These are phyloP conservation scores for Dynastes grantii DNA, from an alignment of 2,888 invertebrate genomes.

Conservation along the genomic window DNA sequence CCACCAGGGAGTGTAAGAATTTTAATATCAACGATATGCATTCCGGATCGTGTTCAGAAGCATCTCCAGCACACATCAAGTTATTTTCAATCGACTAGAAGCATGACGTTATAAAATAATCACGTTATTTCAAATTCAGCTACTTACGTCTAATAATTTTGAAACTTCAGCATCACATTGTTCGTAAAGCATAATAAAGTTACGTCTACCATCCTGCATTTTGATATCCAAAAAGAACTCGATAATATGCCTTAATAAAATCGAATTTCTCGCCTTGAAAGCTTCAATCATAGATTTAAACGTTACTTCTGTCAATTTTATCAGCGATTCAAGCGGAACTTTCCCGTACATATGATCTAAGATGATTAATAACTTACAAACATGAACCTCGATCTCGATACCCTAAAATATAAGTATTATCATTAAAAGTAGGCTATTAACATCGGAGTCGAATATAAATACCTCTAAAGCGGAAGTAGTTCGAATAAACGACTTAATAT, in stretches of 20 bases:
- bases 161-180: constrained; percentile 67
- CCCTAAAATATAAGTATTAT: constrained; percentile 63
- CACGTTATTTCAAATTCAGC: neutral
- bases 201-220: constrained; percentile 63
- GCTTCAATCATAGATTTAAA: constrained; percentile 71
- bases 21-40: constrained; percentile 72
- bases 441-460: constrained; percentile 53
- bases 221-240: constrained; percentile 74
- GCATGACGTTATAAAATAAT: neutral
- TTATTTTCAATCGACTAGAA: constrained; percentile 61
- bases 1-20: constrained; percentile 71
- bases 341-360: constrained; percentile 72
- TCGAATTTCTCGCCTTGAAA: constrained; percentile 69
- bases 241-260: constrained; percentile 72
- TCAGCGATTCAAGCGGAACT: constrained; percentile 70
- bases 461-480: constrained; percentile 77
- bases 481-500: constrained; percentile 79
- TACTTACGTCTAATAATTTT: constrained; percentile 65
- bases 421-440: too few relatives aligned
- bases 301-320: constrained; percentile 71
- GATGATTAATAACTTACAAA: constrained; percentile 73
- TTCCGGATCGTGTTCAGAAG: constrained; percentile 67
- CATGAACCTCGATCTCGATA: constrained; percentile 71
- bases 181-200: constrained; percentile 57
- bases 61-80: constrained; percentile 58